Percentiles rank a stretch among this genome's conserved stretches.
These are phyloP conservation scores for Sphaeridia pumilis DNA, from an alignment of 2,888 invertebrate genomes.

Conservation along the genomic window DNA sequence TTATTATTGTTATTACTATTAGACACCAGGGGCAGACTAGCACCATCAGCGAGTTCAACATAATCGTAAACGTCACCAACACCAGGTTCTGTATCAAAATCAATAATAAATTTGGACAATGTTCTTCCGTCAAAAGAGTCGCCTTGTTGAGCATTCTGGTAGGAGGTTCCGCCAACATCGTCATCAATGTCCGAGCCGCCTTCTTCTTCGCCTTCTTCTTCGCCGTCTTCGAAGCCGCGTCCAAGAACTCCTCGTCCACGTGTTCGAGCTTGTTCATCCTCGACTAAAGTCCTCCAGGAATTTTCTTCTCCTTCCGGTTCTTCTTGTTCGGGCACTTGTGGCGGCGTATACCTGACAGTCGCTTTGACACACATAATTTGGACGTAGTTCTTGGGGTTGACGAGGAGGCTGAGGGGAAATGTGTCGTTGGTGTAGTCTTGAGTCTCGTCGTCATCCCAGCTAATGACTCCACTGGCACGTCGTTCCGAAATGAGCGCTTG, in stretches of 20 bases:
- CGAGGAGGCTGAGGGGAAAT: background rate
- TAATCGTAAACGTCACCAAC: conserved; percentile 1
- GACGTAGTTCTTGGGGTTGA: background rate
- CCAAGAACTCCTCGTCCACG: too few relatives aligned
- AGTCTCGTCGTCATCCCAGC: background rate
- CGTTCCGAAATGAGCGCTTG: conserved; percentile 18
- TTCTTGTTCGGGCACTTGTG: background rate
- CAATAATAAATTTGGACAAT: conserved; percentile 3
- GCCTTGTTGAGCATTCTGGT: background rate
- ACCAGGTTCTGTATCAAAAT: conserved; percentile 3
- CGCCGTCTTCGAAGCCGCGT: background rate
- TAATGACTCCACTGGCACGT: background rate
- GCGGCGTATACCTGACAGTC: background rate
- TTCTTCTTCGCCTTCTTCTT: background rate
- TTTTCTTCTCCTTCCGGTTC: conserved; percentile 2
- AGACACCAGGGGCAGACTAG: background rate
- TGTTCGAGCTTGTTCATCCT: too few relatives aligned
- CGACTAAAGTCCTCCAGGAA: too few relatives aligned
- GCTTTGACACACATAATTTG: background rate
- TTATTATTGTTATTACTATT: background rate
- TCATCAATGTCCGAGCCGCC: background rate
- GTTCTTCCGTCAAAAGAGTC: conserved; percentile 1
- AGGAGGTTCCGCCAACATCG: background rate
- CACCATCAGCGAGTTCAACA: conserved; percentile 1
- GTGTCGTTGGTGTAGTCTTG: conserved; percentile 8